Evolutionary conservation across 1,140 invertebrate species (phyloP), one percentile per base, ranked within the genome.

Genomic region (Papilio polyxenes): DNA sequence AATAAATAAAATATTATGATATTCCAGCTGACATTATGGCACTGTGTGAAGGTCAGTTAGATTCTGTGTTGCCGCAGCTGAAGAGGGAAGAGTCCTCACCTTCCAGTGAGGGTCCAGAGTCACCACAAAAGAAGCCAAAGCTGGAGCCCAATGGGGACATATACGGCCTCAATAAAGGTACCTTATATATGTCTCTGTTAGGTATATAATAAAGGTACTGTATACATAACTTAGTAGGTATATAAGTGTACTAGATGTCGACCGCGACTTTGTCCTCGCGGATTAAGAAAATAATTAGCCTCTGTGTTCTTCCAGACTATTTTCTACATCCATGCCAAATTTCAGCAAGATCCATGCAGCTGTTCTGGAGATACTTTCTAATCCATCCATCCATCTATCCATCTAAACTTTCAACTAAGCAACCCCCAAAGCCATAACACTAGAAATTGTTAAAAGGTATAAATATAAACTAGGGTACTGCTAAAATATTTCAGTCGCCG

Each of bases 31-130:
- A 65, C 37, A 62, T 31, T 77, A 92, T 93, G 92, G 92, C 92
- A 20, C 83, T 93, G 37, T 93, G 92, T 53, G 92, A 93, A 78
- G 87, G 92, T 48, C 88, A 94, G 56, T 80, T 94, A 83, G 92
- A 93, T 65, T 91, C 90, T 0, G 87, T 85, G 11, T 80, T 90
- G 80, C 80, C 85, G n/a, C 88, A 90, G 44, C 83, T 92, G 53
- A 89, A 84, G 80, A 65, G 89, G 0, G 90, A 92, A 37, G 84
- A 89, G 37, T 85, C 84, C 0, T 87, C 84, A 17, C 82, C 89
- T 0, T 81, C 85, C 40, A 84, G 85, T 31, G 89, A 91, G 40
- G 86, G 88, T 17, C 85, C 88, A 65, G 86, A 83, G 75, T 88
- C 89, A 0, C 88, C 90, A 0, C 89, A 92, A 20, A 92, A 92